Conservation (phyloP, 2,113 vertebrate genomes). For the Lutjanus erythropterus region DNA sequence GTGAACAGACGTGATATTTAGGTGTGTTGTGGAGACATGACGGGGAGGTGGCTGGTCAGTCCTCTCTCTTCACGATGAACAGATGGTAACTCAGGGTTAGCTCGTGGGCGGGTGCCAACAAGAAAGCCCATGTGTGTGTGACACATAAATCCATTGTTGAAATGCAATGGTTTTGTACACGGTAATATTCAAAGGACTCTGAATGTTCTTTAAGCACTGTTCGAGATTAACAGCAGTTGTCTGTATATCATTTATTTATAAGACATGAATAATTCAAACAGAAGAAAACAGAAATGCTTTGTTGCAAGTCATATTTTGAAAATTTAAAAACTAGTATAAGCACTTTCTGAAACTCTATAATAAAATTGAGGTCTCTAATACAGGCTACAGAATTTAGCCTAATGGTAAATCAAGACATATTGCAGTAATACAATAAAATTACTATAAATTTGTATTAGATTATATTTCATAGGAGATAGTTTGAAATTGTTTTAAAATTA, state of each 20-base stretch:
- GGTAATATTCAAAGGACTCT: neutral
- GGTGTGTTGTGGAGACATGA: constrained; percentile 72
- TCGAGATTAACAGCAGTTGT: constrained; percentile 6
- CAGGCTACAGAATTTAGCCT: neutral
- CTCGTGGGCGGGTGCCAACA: constrained; percentile 77
- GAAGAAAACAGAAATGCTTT: neutral
- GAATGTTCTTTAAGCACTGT: neutral
- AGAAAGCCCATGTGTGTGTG: constrained; percentile 68
- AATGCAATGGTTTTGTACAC: constrained; percentile 26
- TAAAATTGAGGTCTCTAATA: neutral
- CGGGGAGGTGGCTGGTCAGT: constrained; percentile 72
- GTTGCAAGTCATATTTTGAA: neutral
- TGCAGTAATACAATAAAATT: neutral
- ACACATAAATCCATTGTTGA: constrained; percentile 60
- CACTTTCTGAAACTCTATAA: neutral
- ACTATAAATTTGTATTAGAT: neutral
- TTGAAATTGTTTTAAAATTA: neutral
- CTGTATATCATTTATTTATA: constrained; percentile 16
- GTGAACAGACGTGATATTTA: constrained; percentile 67
- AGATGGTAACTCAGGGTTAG: constrained; percentile 85
- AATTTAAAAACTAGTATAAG: neutral
- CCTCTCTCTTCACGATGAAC: constrained; percentile 75
- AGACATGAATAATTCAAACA: constrained; percentile 11
- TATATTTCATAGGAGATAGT: neutral
- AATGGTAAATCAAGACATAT: neutral